Conservation (phyloP, 2,797 vertebrate species). For the Graptemys geographica region DNA sequence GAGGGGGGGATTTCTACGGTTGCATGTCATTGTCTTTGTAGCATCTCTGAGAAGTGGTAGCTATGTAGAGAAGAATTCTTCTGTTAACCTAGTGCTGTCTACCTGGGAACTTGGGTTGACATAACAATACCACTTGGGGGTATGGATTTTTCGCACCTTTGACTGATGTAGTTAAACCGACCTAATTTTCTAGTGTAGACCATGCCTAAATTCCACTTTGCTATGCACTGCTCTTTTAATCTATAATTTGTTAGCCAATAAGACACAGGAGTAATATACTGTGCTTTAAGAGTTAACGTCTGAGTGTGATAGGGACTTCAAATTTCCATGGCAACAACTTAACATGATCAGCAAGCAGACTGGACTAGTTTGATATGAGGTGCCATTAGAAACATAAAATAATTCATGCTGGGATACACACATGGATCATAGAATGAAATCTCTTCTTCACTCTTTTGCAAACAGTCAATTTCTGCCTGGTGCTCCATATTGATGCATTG, state of each 20-base stretch:
- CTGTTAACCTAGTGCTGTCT: neutral
- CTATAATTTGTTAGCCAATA: neutral
- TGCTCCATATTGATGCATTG: constrained; percentile 42
- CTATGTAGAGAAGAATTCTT: neutral
- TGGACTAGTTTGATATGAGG: constrained; percentile 70
- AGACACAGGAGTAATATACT: constrained; percentile 12
- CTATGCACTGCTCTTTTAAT: constrained; percentile 13
- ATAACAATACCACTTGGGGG: neutral
- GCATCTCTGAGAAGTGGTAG: neutral
- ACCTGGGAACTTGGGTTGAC: too few relatives aligned
- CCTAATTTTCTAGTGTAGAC: neutral
- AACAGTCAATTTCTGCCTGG: constrained; percentile 42
- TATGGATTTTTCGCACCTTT: neutral
- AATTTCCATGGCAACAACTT: constrained; percentile 76
- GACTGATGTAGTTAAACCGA: neutral
- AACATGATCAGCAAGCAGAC: constrained; percentile 71
- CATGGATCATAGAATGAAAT: constrained; percentile 56
- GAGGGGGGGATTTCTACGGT: neutral
- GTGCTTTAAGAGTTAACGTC: constrained; percentile 64
- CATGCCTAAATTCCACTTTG: neutral
- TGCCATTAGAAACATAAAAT: constrained; percentile 51
- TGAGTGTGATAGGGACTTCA: constrained; percentile 50
- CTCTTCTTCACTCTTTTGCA: constrained; percentile 16
- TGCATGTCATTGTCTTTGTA: neutral
- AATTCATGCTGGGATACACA: constrained; percentile 60